Evolutionary conservation across 2,113 vertebrate genomes (phyloP).

Genomic region (Junco hyemalis): DNA sequence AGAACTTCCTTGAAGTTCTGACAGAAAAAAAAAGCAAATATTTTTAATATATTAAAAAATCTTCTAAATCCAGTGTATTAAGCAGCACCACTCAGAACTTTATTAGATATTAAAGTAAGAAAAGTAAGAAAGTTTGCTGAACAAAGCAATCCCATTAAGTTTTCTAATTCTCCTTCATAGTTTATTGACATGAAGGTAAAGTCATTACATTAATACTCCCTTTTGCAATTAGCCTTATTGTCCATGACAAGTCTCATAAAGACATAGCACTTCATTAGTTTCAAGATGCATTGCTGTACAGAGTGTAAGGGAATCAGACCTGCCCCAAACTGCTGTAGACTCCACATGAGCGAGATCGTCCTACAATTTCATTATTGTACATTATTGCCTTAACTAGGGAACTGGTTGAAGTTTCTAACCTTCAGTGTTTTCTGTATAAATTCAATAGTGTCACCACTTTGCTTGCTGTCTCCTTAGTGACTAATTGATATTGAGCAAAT

Average conservation of each 20-base stretch:
- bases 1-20: not conserved
- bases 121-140: not conserved
- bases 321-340: not conserved
- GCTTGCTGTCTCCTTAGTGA: not conserved
- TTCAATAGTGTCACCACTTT: not conserved
- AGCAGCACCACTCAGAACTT: not conserved
- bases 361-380: not conserved
- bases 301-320: not conserved
- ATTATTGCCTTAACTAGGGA: not conserved
- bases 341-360: not conserved
- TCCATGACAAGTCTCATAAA: constrained; percentile 56
- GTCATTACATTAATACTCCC: constrained; percentile 28
- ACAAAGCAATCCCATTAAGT: not conserved
- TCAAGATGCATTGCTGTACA: constrained; percentile 24
- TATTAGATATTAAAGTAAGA: not conserved
- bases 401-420: not conserved
- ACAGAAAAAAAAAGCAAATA: not conserved
- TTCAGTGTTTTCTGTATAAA: not conserved
- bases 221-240: constrained; percentile 60
- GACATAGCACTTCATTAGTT: constrained; percentile 46
- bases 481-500: not conserved
- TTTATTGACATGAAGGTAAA: constrained; percentile 12
- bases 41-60: not conserved
- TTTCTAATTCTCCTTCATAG: constrained; percentile 56
- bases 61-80: not conserved